Evolutionary conservation across 2,797 vertebrate genomes (phyloP), one percentile per base, ranked within the genome.

Genomic region (Anableps anableps): DNA sequence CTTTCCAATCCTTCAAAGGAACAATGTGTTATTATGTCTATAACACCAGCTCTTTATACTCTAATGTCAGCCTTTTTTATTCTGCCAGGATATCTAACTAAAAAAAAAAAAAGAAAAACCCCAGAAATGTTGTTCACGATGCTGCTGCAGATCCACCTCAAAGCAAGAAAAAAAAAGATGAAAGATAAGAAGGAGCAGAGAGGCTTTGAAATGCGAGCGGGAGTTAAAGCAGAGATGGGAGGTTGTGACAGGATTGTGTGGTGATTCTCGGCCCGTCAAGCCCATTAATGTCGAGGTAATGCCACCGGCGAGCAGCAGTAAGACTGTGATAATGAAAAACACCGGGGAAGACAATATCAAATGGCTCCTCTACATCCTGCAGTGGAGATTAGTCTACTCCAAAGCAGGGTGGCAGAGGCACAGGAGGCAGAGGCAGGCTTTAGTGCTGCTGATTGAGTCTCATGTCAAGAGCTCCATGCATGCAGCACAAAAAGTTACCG

Each of bases 301-400:
- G 97, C 97, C 96, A 95, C 96, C 93, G 96, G 95, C 96, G 96
- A 97, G 96, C 97, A 92, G 96, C 96, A 91, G 93, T 98, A 97
- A 98, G 97, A 96, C 97, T 92, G 95, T 93, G 97, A 97, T 98
- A 98, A 98, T 98, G 97, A 98, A 98, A 98, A 99, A 98, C 97
- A 97, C 97, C 97, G 97, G 96, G 96, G 96, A 97, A 98, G 97
- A 99, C 97, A 97, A 97, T 98, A 98, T 98, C 94, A 97, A 97
- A 97, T 96, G 97, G 97, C 97, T 98, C 97, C 97, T 99, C 97
- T 98, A 98, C 97, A 98, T 98, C 97, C 97, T 97, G 97, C 97
- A 96, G 97, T 96, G 97, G 97, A 99, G 98, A 98, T 98, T 99
- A 98, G 97, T 96, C 86, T 85, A 81, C 91, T 90, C 89, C 93